A percentile compares a stretch with the other conserved stretches of the same genome.
These are phyloP conservation scores for Acinonyx jubatus DNA, from an alignment of 2,113 vertebrate species.

Conservation along the genomic window DNA sequence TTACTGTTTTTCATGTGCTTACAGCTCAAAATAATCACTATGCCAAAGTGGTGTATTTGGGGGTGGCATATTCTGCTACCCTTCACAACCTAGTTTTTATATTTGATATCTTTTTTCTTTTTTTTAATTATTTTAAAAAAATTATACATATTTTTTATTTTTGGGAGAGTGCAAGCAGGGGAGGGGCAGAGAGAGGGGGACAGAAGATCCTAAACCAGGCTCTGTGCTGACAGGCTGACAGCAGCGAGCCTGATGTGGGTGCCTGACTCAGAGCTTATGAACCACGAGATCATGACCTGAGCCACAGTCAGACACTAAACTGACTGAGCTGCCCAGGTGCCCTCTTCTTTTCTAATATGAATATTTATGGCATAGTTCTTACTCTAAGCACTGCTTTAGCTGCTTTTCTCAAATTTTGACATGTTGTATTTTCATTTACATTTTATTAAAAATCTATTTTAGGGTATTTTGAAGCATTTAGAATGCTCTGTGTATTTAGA, in stretches of 20 bases:
- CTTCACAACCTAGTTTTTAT: not conserved
- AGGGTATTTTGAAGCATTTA: not conserved
- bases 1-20: not conserved
- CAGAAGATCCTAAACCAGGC: too few species aligned
- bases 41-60: not conserved
- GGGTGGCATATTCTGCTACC: not conserved
- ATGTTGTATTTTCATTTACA: not conserved
- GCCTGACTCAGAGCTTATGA: too few species aligned
- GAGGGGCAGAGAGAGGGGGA: too few species aligned
- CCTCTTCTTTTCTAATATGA: not conserved
- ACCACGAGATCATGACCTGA: too few species aligned
- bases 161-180: too few species aligned
- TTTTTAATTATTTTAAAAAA: too few species aligned
- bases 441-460: not conserved
- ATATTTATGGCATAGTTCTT: not conserved
- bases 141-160: too few species aligned
- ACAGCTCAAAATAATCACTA: not conserved
- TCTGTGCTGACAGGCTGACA: too few species aligned
- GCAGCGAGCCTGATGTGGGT: too few species aligned
- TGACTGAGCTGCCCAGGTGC: too few species aligned
- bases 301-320: too few species aligned
- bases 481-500: not conserved
- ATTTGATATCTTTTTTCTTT: not conserved
- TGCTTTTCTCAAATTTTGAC: conserved; percentile 1
- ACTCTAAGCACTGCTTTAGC: not conserved